phyloP scores from a whole-genome alignment of 2,888 invertebrate genomes.

The Sabatieria punctata region DNA sequence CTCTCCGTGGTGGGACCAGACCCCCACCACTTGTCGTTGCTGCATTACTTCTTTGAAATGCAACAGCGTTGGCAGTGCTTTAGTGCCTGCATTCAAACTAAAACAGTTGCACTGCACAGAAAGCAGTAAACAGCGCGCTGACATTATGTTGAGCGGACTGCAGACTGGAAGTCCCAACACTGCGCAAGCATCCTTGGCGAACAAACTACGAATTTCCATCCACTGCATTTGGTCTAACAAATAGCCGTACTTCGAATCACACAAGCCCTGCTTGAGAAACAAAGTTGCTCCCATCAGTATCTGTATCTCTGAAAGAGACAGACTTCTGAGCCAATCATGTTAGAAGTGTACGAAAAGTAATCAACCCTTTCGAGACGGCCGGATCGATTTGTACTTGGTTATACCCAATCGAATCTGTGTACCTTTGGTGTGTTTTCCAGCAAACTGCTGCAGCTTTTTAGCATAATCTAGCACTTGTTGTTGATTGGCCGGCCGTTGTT shows the following conservation, averaged over 20 bases:
- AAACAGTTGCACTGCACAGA: slow-evolving; percentile 14
- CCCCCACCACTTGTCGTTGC: slow-evolving; percentile 56
- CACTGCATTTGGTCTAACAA: slow-evolving; percentile 57
- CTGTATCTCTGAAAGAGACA: slow-evolving; percentile 50
- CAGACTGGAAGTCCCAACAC: slow-evolving; percentile 71
- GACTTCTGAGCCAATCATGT: not conserved
- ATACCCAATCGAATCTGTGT: not conserved
- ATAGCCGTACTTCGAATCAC: slow-evolving; percentile 57
- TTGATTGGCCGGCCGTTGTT: not conserved
- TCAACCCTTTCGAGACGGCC: not conserved
- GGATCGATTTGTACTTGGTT: not conserved
- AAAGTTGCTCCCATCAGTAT: slow-evolving; percentile 67
- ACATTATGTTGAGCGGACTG: slow-evolving; percentile 73
- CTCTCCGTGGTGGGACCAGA: slow-evolving; percentile 4
- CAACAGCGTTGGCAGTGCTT: slow-evolving; percentile 76
- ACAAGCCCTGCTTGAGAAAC: slow-evolving; percentile 58
- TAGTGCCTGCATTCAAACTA: slow-evolving; percentile 74
- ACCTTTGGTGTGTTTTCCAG: not conserved
- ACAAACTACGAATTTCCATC: slow-evolving; percentile 71
- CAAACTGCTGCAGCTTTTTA: not conserved
- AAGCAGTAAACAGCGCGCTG: slow-evolving; percentile 22
- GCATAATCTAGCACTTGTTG: not conserved
- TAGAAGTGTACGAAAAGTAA: not conserved
- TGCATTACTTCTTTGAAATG: slow-evolving; percentile 83
- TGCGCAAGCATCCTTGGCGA: slow-evolving; percentile 76